Evolutionary conservation across 2,888 invertebrate genomes (phyloP).

Genomic region (Stramonita haemastoma): DNA sequence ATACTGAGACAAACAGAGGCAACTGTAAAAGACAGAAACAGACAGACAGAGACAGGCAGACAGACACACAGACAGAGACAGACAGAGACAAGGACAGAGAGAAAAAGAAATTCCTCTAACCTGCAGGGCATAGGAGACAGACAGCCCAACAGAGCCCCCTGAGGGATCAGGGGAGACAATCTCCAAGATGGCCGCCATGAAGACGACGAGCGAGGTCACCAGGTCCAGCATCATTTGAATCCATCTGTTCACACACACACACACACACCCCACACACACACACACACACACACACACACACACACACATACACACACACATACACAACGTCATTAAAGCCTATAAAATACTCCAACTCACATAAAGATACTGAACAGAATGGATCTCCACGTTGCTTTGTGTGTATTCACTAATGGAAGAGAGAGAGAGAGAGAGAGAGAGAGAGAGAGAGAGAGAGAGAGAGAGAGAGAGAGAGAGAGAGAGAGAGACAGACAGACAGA

Average conservation of each 20-base stretch:
- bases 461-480: not conserved
- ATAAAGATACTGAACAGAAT: not conserved
- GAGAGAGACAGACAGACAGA: not conserved
- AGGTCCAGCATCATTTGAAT: conserved; percentile 23
- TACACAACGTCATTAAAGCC: not conserved
- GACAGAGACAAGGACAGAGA: conserved; percentile 36
- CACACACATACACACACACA: not conserved
- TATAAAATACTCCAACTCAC: not conserved
- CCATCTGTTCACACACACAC: conserved; percentile 19
- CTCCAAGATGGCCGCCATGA: conserved; percentile 27
- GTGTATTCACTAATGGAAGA: not conserved
- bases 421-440: not conserved
- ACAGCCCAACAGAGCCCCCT: conserved; percentile 27
- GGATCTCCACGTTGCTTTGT: too few relatives aligned
- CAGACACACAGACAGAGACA: conserved; percentile 11
- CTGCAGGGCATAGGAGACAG: conserved; percentile 34
- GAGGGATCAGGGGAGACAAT: conserved; percentile 7
- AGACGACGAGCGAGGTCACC: not conserved
- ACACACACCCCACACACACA: not conserved
- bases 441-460: too few relatives aligned
- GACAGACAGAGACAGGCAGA: conserved; percentile 22
- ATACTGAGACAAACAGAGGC: conserved; percentile 68
- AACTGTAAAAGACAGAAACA: conserved; percentile 62
- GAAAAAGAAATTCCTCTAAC: conserved; percentile 65
- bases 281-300: not conserved